Conservation (phyloP, 1,140 invertebrate species). For the Lasioglossum albipes region DNA sequence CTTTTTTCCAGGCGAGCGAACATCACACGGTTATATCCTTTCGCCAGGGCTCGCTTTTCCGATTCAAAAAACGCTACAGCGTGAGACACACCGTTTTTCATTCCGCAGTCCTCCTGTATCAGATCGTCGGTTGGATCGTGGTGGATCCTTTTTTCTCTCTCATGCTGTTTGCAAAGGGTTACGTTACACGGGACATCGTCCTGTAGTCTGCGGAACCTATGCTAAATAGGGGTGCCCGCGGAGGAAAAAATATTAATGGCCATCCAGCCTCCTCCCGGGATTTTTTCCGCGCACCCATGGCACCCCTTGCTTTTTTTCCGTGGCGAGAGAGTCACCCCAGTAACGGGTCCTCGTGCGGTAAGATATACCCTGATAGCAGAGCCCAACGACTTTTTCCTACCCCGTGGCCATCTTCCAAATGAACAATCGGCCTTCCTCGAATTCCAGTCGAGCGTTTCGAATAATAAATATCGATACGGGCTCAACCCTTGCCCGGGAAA, state of each 20-base stretch:
- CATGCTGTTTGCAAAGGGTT: slow-evolving; percentile 68
- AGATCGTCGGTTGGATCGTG: slow-evolving; percentile 38
- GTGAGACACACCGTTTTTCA: slow-evolving; percentile 47
- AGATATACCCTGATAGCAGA: slow-evolving; percentile 75
- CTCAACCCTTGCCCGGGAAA: neutral
- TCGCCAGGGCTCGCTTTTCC: neutral
- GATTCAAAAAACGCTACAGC: slow-evolving; percentile 26
- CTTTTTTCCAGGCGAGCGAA: slow-evolving; percentile 5
- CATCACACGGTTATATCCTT: slow-evolving; percentile 42
- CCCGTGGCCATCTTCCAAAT: slow-evolving; percentile 39
- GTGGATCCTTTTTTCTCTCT: slow-evolving; percentile 56
- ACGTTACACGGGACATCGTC: slow-evolving; percentile 38
- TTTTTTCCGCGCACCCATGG: slow-evolving; percentile 54
- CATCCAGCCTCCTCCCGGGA: slow-evolving; percentile 74
- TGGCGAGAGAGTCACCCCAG: slow-evolving; percentile 35
- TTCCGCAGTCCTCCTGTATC: neutral
- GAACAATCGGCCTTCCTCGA: slow-evolving; percentile 28
- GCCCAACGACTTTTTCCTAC: slow-evolving; percentile 58
- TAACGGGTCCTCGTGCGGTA: slow-evolving; percentile 68
- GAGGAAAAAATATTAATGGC: slow-evolving; percentile 77
- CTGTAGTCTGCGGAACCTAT: slow-evolving; percentile 62
- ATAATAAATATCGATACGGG: slow-evolving; percentile 3
- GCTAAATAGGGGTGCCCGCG: slow-evolving; percentile 75
- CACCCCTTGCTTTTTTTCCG: slow-evolving; percentile 8
- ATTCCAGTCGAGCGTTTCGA: neutral